Conservation (phyloP, 2,113 vertebrate genomes). For the Zapornia atra region DNA sequence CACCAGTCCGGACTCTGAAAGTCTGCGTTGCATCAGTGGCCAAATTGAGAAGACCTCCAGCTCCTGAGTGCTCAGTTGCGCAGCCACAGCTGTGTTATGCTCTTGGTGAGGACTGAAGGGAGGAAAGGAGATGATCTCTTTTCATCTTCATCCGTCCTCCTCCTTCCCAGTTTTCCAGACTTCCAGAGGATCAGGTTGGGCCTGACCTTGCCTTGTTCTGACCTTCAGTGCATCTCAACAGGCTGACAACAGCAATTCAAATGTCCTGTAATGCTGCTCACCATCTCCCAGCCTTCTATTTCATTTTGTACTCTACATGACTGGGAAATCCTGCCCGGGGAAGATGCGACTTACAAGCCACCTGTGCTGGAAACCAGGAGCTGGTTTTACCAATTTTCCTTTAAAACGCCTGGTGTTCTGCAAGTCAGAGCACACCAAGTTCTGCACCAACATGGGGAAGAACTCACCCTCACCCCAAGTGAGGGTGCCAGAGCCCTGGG, state of each 20-base stretch:
- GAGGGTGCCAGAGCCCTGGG: no score
- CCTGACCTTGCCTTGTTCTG: neutral
- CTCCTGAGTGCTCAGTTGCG: neutral
- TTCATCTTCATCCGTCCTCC: neutral
- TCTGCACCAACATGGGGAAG: no score
- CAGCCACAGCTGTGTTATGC: fast-evolving
- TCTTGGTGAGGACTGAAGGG: neutral
- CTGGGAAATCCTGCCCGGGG: neutral
- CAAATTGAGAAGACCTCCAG: neutral
- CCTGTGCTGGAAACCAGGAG: fast-evolving
- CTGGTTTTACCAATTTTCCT: neutral
- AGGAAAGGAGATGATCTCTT: neutral
- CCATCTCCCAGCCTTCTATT: neutral
- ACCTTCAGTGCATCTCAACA: fast-evolving
- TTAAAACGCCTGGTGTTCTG: neutral
- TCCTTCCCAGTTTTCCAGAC: neutral
- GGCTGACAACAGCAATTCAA: fast-evolving
- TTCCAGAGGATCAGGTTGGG: neutral
- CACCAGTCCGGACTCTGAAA: neutral
- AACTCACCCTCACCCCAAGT: no score
- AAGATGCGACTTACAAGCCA: neutral
- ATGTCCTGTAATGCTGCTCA: neutral
- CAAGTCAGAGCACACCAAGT: no score
- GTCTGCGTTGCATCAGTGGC: neutral
- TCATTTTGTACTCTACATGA: neutral